Evolutionary conservation across 1,140 invertebrate species (phyloP), one percentile per base, ranked within the genome.

Genomic region (Maconellicoccus hirsutus): DNA sequence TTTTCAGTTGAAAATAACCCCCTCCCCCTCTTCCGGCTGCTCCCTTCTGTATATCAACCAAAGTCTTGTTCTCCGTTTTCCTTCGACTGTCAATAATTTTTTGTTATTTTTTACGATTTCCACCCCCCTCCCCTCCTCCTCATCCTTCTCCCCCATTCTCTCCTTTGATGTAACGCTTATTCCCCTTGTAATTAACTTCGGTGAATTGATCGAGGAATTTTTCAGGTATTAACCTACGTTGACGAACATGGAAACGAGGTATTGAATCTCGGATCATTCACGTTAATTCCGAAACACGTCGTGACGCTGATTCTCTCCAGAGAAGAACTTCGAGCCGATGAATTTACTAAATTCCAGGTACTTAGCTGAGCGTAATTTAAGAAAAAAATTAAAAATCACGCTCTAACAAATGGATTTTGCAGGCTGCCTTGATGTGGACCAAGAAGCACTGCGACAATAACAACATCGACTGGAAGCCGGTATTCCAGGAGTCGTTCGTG

Each of bases 231-330:
- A 71, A 93, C 95, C 79, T 96, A 94, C 75, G 93, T 96, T 0
- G 93, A 96, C 77, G 90, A 93, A 75, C 92, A 95, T 76, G 93
- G 93, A 10, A 94, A 94, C 76, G 93, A 95, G 77, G 91, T 94
- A 0, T 79, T 95, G 1, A 94, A 93, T 78, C 80, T 95, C 72
- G 91, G 76, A n/a, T 84, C 83, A 0, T 96, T 96, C 75, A 95
- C 92, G 0, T 78, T 94, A 22, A 81, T 95, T 59, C 93, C 93
- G 0, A 91, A 95, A 78, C 93, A 96, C 77, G 93, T 96, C 0
- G 93, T 96, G 0, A 82, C 92, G 74, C 81, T 96, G 63, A 95
- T 96, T 75, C 80, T 96, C 61, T 91, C 89, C 0, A 83, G 93
- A 74, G 93, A 95, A 76, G 93, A 95, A 77, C 80, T 96, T 3